These are phyloP conservation scores for Hapalemur alaotrensis DNA, from an alignment of 2,797 vertebrate genomes.

Conservation along the genomic window DNA sequence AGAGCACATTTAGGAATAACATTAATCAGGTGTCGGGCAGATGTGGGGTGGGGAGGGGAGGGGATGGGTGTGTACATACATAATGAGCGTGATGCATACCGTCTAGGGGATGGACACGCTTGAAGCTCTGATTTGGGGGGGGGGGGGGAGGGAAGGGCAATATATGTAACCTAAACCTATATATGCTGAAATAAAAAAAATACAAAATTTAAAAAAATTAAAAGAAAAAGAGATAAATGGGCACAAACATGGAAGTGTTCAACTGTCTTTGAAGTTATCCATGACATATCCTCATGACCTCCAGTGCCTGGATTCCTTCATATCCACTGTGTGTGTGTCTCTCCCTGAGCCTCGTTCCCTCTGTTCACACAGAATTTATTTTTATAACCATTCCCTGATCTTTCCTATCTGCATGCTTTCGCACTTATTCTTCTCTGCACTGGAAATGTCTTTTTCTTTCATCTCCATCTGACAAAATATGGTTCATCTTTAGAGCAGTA, in stretches of 20 bases:
- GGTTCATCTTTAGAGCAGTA: background rate
- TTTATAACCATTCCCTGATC: background rate
- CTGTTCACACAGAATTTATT: background rate
- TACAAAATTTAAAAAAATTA: no score
- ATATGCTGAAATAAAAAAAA: no score
- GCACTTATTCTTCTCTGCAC: background rate
- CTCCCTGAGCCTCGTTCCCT: background rate
- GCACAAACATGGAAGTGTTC: background rate
- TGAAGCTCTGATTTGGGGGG: no score
- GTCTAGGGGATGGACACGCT: no score
- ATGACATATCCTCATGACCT: background rate
- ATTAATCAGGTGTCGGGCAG: no score
- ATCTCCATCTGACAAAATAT: background rate
- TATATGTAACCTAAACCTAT: no score
- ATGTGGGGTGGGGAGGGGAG: no score
- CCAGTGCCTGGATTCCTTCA: background rate
- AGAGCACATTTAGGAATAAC: no score
- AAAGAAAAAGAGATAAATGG: background rate
- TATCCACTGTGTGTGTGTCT: background rate
- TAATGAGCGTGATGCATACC: no score
- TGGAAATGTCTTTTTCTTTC: background rate
- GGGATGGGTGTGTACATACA: no score
- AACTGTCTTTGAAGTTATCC: background rate
- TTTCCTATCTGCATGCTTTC: background rate
- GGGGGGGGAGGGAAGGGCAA: no score